Conservation (phyloP, 2,113 vertebrate genomes). For the Alces alces region DNA sequence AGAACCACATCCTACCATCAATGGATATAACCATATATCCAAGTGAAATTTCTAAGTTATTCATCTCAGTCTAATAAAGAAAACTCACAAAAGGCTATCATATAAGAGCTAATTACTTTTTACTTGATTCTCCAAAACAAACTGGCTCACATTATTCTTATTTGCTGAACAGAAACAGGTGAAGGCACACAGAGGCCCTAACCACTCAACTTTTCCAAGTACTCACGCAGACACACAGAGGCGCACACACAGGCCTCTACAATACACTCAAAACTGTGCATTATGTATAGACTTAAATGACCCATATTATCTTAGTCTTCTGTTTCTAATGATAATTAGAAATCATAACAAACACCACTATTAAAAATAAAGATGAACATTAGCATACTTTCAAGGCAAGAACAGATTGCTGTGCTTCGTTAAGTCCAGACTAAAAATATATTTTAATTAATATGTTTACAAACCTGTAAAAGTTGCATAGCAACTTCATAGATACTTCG, state of each 20-base stretch:
- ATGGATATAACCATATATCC: not conserved
- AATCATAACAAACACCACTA: not conserved
- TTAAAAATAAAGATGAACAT: not conserved
- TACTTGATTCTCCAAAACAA: constrained; percentile 14
- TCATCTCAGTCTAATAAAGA: not conserved
- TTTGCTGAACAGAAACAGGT: not conserved
- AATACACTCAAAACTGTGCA: not conserved
- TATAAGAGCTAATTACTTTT: not conserved
- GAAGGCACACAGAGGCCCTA: not conserved
- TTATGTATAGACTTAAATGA: not conserved
- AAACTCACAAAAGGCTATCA: not conserved
- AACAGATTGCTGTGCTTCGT: not conserved
- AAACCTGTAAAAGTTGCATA: constrained; percentile 98
- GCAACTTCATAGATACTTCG: constrained; percentile 97
- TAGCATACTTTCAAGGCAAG: not conserved
- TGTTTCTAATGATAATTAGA: not conserved
- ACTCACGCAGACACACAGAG: not conserved
- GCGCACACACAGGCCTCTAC: not conserved
- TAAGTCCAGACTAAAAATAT: not conserved
- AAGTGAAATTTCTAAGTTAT: not conserved
- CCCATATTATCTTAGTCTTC: not conserved
- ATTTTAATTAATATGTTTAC: constrained; percentile 60
- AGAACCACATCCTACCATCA: not conserved
- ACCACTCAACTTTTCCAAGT: not conserved
- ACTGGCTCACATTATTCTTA: not conserved